phyloP scores from a whole-genome alignment of 2,113 vertebrate genomes.

The Actenoides lindsayi region DNA sequence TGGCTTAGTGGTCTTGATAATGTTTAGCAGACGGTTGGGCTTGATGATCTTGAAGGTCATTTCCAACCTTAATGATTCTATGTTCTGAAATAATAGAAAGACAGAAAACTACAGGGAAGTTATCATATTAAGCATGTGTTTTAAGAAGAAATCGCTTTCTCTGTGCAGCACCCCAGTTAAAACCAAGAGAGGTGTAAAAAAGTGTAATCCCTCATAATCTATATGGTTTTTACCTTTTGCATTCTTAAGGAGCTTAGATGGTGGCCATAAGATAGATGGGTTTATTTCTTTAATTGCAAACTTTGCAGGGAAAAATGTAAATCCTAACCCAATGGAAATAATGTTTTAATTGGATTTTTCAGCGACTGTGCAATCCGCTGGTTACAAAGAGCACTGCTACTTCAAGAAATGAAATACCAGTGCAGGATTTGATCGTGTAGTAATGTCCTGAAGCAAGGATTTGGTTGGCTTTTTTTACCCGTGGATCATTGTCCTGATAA shows the following conservation, averaged over 20 bases:
- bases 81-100: not conserved
- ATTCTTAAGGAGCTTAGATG: not conserved
- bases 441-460: not conserved
- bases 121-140: not conserved
- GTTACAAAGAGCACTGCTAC: not conserved
- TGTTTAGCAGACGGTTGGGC: too few relatives aligned
- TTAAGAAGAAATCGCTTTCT: not conserved
- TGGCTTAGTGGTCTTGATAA: too few relatives aligned
- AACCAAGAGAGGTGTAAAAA: not conserved
- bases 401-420: not conserved
- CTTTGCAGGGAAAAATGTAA: not conserved
- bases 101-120: not conserved
- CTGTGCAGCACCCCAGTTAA: not conserved
- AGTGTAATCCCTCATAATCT: not conserved
- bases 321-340: not conserved
- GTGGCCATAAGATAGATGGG: not conserved
- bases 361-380: not conserved
- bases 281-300: not conserved
- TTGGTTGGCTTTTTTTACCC: not conserved
- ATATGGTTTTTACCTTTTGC: not conserved
- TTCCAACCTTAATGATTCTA: too few relatives aligned
- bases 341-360: not conserved
- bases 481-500: not conserved
- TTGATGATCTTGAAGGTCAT: too few relatives aligned
- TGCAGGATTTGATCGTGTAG: not conserved